Base-by-base conservation (phyloP, 2,797 vertebrate species). In the Gouania willdenowi region DNA sequence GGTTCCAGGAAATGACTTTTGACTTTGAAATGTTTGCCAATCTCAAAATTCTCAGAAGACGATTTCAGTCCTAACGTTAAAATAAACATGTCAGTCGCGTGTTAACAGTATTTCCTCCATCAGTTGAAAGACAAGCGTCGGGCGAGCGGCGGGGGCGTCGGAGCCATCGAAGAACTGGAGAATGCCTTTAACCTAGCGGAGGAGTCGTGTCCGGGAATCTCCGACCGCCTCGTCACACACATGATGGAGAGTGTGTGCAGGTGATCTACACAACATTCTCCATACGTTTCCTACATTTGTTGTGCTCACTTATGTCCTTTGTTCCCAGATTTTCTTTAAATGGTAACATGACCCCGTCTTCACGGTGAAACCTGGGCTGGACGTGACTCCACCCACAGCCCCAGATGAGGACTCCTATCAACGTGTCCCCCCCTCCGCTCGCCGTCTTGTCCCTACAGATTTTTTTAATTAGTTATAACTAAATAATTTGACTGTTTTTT, bases 161-260 rank as follows among this genome's bases (percentile, higher is more conserved):
- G 92, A 10, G 94, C 94, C 3, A 91, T 98, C 38, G 94, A 98
- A 73, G 95, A 99, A 81, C 87, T 99, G 81, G 97, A 99, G 80
- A 99, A 98, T 0, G 95, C 97, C 53, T 98, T 98, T 34, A 94
- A 92, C 78, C 87, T 98, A 70, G 97, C 97, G 0, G 97, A 99
- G 72, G 94, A 99, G 81, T 97, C 95, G 20, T 97, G 94, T 81
- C 97, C 97, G 0, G 97, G 97, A 66, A 99, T 99, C 86, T 95
- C 97, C 0, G 95, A 98, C 87, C 91, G 91, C 66, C 89, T 99
- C 6, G 91, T 99, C 79, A 91, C 91, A 21, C 92, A 93, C 66
- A 89, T 98, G 89, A 93, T 95, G 86, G 93, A 97, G 63, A 88
- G 94, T 50, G 92, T 98, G 78, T 92, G 94, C 86, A 94, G 95